A percentile compares a stretch with the other conserved stretches of the same genome.
These are phyloP conservation scores for Microtus richardsoni DNA, from an alignment of 2,113 vertebrate genomes.

Conservation along the genomic window DNA sequence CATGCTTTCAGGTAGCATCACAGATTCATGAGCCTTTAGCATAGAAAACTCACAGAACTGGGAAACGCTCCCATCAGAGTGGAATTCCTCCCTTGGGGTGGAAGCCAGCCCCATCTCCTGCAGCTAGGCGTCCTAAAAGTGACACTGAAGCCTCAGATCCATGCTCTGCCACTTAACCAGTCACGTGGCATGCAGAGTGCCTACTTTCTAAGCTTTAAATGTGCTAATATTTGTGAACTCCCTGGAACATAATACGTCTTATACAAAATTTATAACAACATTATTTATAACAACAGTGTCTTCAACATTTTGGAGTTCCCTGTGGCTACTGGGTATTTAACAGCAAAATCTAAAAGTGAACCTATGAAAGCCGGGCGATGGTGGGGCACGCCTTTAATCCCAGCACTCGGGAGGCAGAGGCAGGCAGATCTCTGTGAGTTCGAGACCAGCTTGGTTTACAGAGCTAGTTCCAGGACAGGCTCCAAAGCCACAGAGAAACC, in stretches of 20 bases:
- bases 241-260: neutral
- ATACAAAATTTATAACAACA: constrained; percentile 49
- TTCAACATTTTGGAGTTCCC: constrained; percentile 47
- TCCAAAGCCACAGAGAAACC: too few relatives aligned
- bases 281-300: constrained; percentile 54
- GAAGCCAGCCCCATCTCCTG: neutral
- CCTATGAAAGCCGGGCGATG: too few relatives aligned
- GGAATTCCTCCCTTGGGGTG: neutral
- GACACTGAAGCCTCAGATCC: constrained; percentile 30
- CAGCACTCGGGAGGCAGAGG: too few relatives aligned
- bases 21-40: neutral
- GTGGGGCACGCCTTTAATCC: too few relatives aligned
- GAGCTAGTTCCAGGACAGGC: too few relatives aligned
- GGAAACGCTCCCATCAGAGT: neutral
- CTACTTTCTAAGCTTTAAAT: neutral
- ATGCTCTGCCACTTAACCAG: constrained; percentile 22
- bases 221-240: constrained; percentile 32
- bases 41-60: neutral
- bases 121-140: neutral
- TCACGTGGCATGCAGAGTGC: neutral
- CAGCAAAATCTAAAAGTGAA: constrained; percentile 41
- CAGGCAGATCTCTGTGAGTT: too few relatives aligned
- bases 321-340: neutral
- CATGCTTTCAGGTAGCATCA: constrained; percentile 2
- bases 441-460: too few relatives aligned